Base-by-base conservation (phyloP, 1,140 invertebrate genomes). In the Phocides pigmalion region DNA sequence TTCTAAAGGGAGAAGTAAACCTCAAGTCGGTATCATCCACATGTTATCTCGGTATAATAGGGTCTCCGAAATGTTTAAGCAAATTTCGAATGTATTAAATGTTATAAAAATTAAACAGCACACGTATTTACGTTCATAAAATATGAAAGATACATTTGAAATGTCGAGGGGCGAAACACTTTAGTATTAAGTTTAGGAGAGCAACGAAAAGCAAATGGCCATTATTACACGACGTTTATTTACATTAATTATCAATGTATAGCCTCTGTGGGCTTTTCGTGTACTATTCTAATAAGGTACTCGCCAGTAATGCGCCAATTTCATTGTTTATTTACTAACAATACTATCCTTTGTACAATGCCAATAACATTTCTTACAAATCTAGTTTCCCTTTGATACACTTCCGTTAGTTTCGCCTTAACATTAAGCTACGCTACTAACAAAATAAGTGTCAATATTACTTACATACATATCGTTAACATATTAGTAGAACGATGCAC, bases 251-350 rank as follows among this genome's bases (percentile, higher is more conserved):
- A 82, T 81, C 70, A 79, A 79, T 86, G 75, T 81, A 76, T 86
- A 90, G 87, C 88, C 88, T 90, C 87, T 62, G 62, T 51, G 79
- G 88, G 87, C 87, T 86, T 73, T 74, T 77, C 82, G 79, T 82
- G 81, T 87, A 84, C 81, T 89, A 89, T 72, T 76, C 86, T 91
- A 91, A 89, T 91, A 89, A 91, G 89, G 89, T 91, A 91, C 89
- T 89, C 89, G 86, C 86, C 87, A 91, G 89, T 91, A 91, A 91
- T 91, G 89, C 89, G 89, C 89, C 89, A 91, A 91, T 88, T 87
- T 87, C 68, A 81, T 85, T 76, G 76, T 79, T 82, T 83, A 86
- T 66, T 85, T 79, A 81, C 79, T 87, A 86, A 87, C 83, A 90
- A 87, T 85, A 89, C 84, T 87, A 87, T 86, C 80, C 76, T 91